phyloP scores from a whole-genome alignment of 1,140 invertebrate genomes.

The Palaemon carinicauda region DNA sequence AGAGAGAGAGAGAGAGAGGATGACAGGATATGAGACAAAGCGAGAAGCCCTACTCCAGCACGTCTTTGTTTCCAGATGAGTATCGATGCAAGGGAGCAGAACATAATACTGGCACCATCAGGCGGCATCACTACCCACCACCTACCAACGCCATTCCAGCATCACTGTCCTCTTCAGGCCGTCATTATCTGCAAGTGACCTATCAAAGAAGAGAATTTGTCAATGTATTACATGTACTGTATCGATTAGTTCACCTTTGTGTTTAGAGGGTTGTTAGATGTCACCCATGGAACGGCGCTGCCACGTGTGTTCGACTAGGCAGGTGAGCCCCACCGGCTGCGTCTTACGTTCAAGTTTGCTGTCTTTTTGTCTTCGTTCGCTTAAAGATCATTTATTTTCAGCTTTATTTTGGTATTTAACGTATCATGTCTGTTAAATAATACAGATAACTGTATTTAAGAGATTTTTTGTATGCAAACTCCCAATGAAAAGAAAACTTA shows the following conservation, averaged over 20 bases:
- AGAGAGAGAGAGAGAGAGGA: slow-evolving; percentile 25
- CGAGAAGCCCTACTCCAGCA: slow-evolving; percentile 53
- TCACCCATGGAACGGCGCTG: slow-evolving; percentile 50
- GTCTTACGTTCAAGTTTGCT: slow-evolving; percentile 19
- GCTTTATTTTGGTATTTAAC: not conserved
- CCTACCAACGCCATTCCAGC: not conserved
- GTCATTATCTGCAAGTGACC: not conserved
- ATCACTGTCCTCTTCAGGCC: not conserved
- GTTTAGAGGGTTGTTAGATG: slow-evolving; percentile 45
- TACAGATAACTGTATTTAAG: too few species aligned
- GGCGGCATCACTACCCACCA: not conserved
- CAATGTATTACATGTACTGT: not conserved
- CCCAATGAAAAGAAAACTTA: too few species aligned
- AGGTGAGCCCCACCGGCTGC: slow-evolving; percentile 49
- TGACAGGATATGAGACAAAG: slow-evolving; percentile 57
- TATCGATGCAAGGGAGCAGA: slow-evolving; percentile 41
- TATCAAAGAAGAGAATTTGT: not conserved
- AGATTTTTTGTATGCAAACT: too few species aligned
- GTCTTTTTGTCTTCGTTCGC: slow-evolving; percentile 14
- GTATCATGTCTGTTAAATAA: too few species aligned
- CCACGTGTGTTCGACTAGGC: slow-evolving; percentile 54
- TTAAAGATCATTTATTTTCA: not conserved
- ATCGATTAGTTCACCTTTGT: not conserved
- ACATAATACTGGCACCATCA: slow-evolving; percentile 39
- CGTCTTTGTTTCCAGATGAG: slow-evolving; percentile 54